Evolutionary conservation across 2,888 invertebrate genomes (phyloP), one percentile per base, ranked within the genome.

Genomic region (Pandemis heparana): DNA sequence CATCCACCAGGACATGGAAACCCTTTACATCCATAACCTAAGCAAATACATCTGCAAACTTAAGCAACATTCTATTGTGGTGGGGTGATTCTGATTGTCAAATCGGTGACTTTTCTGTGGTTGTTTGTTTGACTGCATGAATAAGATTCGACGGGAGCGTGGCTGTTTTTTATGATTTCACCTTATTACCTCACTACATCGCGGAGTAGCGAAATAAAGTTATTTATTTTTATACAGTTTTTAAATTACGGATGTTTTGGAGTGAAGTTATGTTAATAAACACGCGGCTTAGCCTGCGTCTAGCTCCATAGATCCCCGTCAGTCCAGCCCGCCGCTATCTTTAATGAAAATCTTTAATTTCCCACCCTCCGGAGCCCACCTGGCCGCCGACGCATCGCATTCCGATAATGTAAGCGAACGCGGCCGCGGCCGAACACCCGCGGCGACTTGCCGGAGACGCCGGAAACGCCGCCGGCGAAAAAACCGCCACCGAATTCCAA

Each of bases 291-390:
- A 14, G 38, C 23, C 4, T 32, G 23, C 14, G 7, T 14, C 5
- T 60, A 60, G n/a, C 38, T 38, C 14, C 38, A 4, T 60, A n/a
- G 59, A 60, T 43, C 18, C 18, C 61, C 39, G 41, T n/a, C 0
- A 16, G 5, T n/a, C 46, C 14, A 2, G 23, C 14, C 14, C 39
- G 16, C n/a, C 53, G 48, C 43, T 80, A 81, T 80, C 81, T 76
- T 51, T 77, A 75, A 77, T 77, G 78, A 79, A 79, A 78, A 82
- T 82, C 81, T 81, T 78, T 81, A 78, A 81, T 81, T 81, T 82
- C 82, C 82, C 78, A 67, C 56, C 43, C 60, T 38, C 67, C 18
- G 3, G 16, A 8, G n/a, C 53, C 5, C 56, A 56, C 56, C 56
- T 56, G 56, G 56, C 48, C n/a, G 65, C 60, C 66, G 38, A 18